Evolutionary conservation across 1,140 invertebrate genomes (phyloP).

Genomic region (Drosophila pectinifera): DNA sequence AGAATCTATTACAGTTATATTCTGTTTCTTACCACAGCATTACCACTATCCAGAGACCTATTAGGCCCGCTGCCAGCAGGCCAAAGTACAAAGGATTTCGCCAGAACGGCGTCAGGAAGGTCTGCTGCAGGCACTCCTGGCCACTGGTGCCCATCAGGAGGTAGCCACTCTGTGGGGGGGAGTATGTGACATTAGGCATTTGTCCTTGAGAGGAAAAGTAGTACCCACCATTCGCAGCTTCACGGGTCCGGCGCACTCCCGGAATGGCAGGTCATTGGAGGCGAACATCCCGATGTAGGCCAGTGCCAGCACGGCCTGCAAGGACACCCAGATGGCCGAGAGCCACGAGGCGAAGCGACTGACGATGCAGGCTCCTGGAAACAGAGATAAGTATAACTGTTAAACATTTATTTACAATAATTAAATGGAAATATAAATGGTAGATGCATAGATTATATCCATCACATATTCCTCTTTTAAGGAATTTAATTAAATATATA

Average conservation of each 20-base stretch:
- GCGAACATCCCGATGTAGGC: slow-evolving; percentile 82
- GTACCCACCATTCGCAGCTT: slow-evolving; percentile 63
- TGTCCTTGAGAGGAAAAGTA: not conserved
- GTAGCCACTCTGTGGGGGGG: slow-evolving; percentile 63
- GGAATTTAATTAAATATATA: too few relatives aligned
- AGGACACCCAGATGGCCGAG: slow-evolving; percentile 80
- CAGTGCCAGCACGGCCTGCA: slow-evolving; percentile 80
- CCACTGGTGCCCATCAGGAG: slow-evolving; percentile 65
- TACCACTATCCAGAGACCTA: slow-evolving; percentile 81
- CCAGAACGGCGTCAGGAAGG: slow-evolving; percentile 83
- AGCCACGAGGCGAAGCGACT: slow-evolving; percentile 84
- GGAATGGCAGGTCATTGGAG: slow-evolving; percentile 75
- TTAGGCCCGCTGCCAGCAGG: slow-evolving; percentile 74
- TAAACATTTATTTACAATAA: not conserved
- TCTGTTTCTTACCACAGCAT: slow-evolving; percentile 76
- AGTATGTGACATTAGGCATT: not conserved
- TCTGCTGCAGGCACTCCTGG: slow-evolving; percentile 79
- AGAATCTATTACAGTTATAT: not conserved
- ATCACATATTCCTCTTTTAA: too few relatives aligned
- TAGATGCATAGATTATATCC: too few relatives aligned
- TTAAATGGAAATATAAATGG: too few relatives aligned
- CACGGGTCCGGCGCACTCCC: slow-evolving; percentile 74
- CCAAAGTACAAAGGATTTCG: slow-evolving; percentile 81
- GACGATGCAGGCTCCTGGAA: slow-evolving; percentile 79
- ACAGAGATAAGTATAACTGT: not conserved